These are phyloP conservation scores for Himalopsyche tibetana DNA, from an alignment of 2,888 invertebrate genomes.

Conservation along the genomic window DNA sequence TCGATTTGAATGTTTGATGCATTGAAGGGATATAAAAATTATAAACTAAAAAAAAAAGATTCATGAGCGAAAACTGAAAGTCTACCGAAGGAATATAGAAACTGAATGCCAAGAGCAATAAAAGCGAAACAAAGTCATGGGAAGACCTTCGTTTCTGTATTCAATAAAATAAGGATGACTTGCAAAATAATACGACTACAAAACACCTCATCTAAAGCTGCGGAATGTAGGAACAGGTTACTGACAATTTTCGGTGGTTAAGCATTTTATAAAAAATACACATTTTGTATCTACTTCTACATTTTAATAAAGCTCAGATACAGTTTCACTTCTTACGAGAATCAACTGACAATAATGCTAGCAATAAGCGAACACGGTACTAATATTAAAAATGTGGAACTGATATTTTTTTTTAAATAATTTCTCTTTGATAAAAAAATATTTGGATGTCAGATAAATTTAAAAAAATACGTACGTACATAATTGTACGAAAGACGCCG, in stretches of 20 bases:
- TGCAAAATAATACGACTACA: not conserved
- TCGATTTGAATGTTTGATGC: not conserved
- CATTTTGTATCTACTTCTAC: too few species aligned
- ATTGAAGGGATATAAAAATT: not conserved
- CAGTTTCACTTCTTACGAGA: too few species aligned
- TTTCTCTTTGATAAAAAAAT: not conserved
- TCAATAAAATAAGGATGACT: not conserved
- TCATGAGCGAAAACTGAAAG: constrained; percentile 24
- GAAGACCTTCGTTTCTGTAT: constrained; percentile 17
- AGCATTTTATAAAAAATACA: too few species aligned
- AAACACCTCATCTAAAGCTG: not conserved
- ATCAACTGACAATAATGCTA: too few species aligned
- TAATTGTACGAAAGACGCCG: too few species aligned
- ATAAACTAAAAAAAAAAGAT: not conserved
- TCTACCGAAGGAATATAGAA: not conserved
- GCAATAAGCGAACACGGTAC: too few species aligned
- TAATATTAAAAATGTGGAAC: too few species aligned
- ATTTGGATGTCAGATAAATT: too few species aligned
- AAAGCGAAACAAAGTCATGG: constrained; percentile 3
- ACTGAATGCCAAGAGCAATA: constrained; percentile 16
- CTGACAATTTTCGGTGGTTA: too few species aligned
- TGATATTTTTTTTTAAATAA: not conserved
- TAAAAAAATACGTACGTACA: too few species aligned
- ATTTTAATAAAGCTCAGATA: too few species aligned
- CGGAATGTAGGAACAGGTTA: not conserved